Evolutionary conservation across 53 echinoderm and acorn worm genomes (phyloP).

Genomic region (Holothuria scabra): DNA sequence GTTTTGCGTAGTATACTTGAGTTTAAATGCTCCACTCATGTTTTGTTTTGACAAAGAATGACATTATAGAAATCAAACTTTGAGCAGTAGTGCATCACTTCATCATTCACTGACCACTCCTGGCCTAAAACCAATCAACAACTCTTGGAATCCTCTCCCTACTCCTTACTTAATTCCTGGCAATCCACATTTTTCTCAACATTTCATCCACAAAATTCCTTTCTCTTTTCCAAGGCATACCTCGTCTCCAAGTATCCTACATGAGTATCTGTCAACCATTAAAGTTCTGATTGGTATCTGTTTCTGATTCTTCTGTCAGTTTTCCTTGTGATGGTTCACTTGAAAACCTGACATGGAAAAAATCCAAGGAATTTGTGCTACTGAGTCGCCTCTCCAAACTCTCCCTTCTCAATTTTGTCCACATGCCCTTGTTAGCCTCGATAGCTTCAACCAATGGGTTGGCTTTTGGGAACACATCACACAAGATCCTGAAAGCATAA

Average conservation of each 20-base stretch:
- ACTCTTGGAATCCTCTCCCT: too few relatives aligned
- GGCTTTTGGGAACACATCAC: slow-evolving; percentile 66
- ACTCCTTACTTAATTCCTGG: too few relatives aligned
- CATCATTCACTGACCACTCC: too few relatives aligned
- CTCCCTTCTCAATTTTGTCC: slow-evolving; percentile 81
- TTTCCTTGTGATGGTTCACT: slow-evolving; percentile 64
- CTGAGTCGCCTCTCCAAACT: slow-evolving; percentile 86
- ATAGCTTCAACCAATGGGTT: slow-evolving; percentile 69
- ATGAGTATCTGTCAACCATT: slow-evolving; percentile 6
- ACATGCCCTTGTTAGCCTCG: slow-evolving; percentile 86
- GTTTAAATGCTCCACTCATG: too few relatives aligned
- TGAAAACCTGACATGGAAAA: slow-evolving; percentile 88
- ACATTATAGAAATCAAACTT: too few relatives aligned
- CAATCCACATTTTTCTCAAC: too few relatives aligned
- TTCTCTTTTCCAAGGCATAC: background rate
- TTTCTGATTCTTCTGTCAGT: slow-evolving; percentile 55
- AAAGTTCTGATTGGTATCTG: slow-evolving; percentile 33
- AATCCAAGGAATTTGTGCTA: slow-evolving; percentile 98
- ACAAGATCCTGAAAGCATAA: slow-evolving; percentile 69
- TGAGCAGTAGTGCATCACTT: too few relatives aligned
- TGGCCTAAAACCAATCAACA: too few relatives aligned
- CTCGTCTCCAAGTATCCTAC: background rate
- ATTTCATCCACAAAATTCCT: too few relatives aligned
- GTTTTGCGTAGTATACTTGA: too few relatives aligned
- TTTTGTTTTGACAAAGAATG: too few relatives aligned